Evolutionary conservation across 2,113 vertebrate genomes (phyloP), one percentile per base, ranked within the genome.

Genomic region (Lanius ludovicianus): DNA sequence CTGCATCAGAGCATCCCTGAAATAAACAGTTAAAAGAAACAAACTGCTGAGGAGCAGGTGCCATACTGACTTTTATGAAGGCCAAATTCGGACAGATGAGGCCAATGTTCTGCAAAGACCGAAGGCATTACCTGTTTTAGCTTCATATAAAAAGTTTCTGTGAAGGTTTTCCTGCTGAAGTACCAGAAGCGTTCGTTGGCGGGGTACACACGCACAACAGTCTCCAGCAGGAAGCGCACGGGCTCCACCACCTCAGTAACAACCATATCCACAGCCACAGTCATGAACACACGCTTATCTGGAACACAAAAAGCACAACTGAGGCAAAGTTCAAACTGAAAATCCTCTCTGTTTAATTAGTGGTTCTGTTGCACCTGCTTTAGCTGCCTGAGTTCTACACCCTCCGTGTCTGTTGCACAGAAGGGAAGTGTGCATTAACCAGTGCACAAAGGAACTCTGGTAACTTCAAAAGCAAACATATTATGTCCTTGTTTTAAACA

Each of bases 121-220:
- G 11, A 6, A 71, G 13, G 25, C 28, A 44, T 20, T 98, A 99
- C 99, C 99, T 99, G 99, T 97, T 99, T 99, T 35, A 99, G 98
- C 93, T 98, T 99, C 97, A 99, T 98, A 89, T 99, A 98, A 95
- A 99, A 99, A 10, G 98, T 99, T 97, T 99, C 99, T 6, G 98
- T 99, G 97, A 99, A 99, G 87, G 99, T 98, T 97, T 99, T 99
- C 59, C 99, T 98, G 97, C 99, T 99, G 97, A 99, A 99, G 97
- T 99, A 99, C 99, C 99, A 99, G 96, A 99, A 99, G 46, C 99
- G 98, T 64, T 99, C 99, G 2, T 99, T 99, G 56, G 99, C 98
- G 41, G 99, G 99, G 83, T 99, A 99, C 16, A 99, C 98, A 30
- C 99, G 98, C 44, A 99, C 98, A 4, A 99, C 96, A 0, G 98